Base-by-base conservation (phyloP, 2,113 vertebrate genomes). In the Meriones unguiculatus region DNA sequence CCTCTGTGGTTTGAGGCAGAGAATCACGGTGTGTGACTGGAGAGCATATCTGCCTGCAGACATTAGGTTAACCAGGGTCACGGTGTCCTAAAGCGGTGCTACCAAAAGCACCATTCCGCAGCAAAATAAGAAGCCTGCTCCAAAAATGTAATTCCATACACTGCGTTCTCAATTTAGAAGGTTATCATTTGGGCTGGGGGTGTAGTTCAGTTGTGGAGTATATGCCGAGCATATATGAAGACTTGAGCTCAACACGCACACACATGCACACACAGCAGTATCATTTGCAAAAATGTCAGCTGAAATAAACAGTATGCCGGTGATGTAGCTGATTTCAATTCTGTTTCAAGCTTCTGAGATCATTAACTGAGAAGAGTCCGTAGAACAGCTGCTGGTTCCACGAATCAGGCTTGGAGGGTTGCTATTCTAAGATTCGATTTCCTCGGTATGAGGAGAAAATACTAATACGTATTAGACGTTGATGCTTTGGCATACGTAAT, bases 201-300 rank as follows among this genome's bases (percentile, higher is more conserved):
- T 54, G 18, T 87, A 70, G 84, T 32, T 87, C 46, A 87, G 7
- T 54, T 69, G 65, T 30, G 75, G 80, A 64, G 46, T 30, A 22
- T 20, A 30, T 86, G 62, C 20, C 57, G 77, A 93, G 25, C 35
- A 87, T 69, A 14, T 22, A 22, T 54, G 50, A 93, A n/a, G 46
- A 22, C 59, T 52, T 67, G 62, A 41, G 84, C 38, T 41, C 17
- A 52, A 77, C 7, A 67, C 25, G 20, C 35, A 38, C 57, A 50
- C 57, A 82, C 57, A 82, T 20, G 7, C 7, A 18, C 50, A 54
- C 46, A 78, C 24, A n/a, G 17, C 65, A 72, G 85, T 65, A 38
- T 28, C 12, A 80, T 90, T 90, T 90, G 64, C 35, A n/a, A 80
- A 90, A 75, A 41, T 85, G n/a, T 90, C n/a, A 92, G 94, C n/a